Base-by-base conservation (phyloP, 2,888 invertebrate genomes). In the Buathra laborator region DNA sequence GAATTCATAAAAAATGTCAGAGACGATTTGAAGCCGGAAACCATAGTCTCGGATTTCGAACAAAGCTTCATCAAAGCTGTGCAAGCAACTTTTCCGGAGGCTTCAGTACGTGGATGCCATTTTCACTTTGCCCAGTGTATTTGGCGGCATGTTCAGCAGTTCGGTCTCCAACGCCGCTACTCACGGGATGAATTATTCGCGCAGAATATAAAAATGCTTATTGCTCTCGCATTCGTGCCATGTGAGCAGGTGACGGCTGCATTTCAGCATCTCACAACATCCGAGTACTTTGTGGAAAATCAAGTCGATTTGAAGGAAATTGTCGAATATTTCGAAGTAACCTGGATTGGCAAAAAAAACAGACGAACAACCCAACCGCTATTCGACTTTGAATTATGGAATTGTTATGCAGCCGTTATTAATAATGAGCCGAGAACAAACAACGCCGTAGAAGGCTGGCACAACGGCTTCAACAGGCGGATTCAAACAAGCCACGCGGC, bases 211-310 rank as follows among this genome's bases (percentile, higher is more conserved):
- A 62, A 56, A 44, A 78, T 81, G 74, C 29, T 85, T 5, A 59
- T 74, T 7, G 81, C 77, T 12, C 43, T 75, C 10, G 71, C 84
- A 6, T 81, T 84, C 70, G 64, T 84, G 9, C 80, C 76, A 12
- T 10, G 19, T 53, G 32, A 66, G 16, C 24, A 78, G 48, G 81
- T 81, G 6, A 19, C 16, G 16, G 46, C 46, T 9, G 53, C 66
- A 10, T 85, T 71, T 44, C 74, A 77, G 16, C 6, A 32, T n/a
- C 46, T 79, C 16, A 70, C 53, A 14, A 12, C 12, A 19, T 19
- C 19, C 19, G 19, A 19, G 19, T 19, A 19, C 19, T 19, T 19
- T 19, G 19, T 48, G 43, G 32, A 32, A 32, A 12, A 19, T 81
- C 72, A 53, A 29, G 6, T 29, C 29, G 4, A 78, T 14, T 53